phyloP scores from a whole-genome alignment of 2,797 vertebrate species.

The Anableps anableps region DNA sequence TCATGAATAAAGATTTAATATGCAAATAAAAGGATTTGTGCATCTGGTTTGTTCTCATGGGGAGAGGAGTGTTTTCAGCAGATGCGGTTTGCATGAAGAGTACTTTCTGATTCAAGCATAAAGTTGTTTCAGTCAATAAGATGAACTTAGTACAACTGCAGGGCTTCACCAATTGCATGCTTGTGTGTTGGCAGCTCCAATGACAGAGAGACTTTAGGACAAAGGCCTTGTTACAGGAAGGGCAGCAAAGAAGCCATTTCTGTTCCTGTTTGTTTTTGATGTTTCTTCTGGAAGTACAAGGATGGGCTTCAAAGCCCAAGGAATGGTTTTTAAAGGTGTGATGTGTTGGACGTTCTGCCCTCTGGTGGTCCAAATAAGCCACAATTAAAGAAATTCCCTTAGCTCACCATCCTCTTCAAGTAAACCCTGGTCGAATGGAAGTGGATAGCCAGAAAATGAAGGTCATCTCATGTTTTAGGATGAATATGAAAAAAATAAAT shows the following conservation, averaged over 20 bases:
- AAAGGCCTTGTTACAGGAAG: background rate
- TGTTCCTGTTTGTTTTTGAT: too few species aligned
- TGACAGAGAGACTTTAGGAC: background rate
- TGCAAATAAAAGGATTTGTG: conserved; percentile 46
- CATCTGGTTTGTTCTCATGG: conserved; percentile 21
- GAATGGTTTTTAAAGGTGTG: background rate
- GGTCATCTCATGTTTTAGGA: background rate
- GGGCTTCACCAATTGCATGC: background rate
- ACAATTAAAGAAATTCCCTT: too few species aligned
- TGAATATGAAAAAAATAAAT: background rate
- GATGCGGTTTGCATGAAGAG: background rate
- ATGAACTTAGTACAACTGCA: background rate
- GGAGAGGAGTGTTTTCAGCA: background rate
- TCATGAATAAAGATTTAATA: conserved; percentile 72
- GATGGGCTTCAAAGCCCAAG: background rate
- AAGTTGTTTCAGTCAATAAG: background rate
- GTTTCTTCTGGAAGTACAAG: background rate
- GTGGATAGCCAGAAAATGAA: too few species aligned
- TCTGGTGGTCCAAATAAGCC: background rate
- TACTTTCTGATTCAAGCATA: background rate
- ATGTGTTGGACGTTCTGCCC: background rate
- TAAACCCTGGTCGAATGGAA: background rate
- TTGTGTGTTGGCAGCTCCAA: background rate
- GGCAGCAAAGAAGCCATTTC: background rate
- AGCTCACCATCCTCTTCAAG: too few species aligned